These are phyloP conservation scores for Amblyopsis hoosieri DNA, from an alignment of 2,797 vertebrate species.

Conservation along the genomic window DNA sequence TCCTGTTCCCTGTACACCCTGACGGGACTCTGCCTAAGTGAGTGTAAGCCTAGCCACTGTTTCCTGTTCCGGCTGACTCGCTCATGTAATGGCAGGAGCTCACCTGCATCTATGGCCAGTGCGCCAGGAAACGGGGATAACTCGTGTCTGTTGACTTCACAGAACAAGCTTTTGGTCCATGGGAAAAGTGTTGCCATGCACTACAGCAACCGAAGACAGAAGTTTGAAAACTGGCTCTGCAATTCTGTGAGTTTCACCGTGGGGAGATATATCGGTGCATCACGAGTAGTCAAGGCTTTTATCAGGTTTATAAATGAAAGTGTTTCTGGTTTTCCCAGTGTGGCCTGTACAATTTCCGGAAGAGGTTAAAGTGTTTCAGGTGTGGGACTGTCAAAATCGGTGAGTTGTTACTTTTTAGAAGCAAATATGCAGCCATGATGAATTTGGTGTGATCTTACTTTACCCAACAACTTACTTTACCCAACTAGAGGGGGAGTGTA, in stretches of 20 bases:
- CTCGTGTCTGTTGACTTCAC: slow-evolving; percentile 55
- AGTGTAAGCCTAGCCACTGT: slow-evolving; percentile 55
- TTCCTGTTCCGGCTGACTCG: slow-evolving; percentile 82
- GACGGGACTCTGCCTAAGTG: slow-evolving; percentile 46
- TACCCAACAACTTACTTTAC: too few species aligned
- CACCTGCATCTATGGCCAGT: slow-evolving; percentile 40
- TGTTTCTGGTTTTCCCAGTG: slow-evolving; percentile 76
- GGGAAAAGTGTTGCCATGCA: slow-evolving; percentile 90
- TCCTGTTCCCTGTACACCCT: slow-evolving; percentile 19
- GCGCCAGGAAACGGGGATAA: slow-evolving; percentile 30
- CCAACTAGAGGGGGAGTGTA: slow-evolving; percentile 77
- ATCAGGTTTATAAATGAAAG: not conserved
- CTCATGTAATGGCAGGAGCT: slow-evolving; percentile 76
- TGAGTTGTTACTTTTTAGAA: slow-evolving; percentile 62
- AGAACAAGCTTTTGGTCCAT: slow-evolving; percentile 92
- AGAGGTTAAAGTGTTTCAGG: slow-evolving; percentile 92
- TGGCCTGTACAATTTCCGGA: slow-evolving; percentile 93
- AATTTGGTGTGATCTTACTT: too few species aligned
- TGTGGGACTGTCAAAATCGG: slow-evolving; percentile 90
- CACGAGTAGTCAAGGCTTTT: too few species aligned
- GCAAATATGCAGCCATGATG: too few species aligned
- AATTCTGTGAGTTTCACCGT: slow-evolving; percentile 79
- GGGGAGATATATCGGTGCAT: too few species aligned
- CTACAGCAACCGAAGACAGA: slow-evolving; percentile 92
- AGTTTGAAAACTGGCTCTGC: slow-evolving; percentile 95